These are phyloP conservation scores for Catagonus wagneri DNA, from an alignment of 2,113 vertebrate species.

Conservation along the genomic window DNA sequence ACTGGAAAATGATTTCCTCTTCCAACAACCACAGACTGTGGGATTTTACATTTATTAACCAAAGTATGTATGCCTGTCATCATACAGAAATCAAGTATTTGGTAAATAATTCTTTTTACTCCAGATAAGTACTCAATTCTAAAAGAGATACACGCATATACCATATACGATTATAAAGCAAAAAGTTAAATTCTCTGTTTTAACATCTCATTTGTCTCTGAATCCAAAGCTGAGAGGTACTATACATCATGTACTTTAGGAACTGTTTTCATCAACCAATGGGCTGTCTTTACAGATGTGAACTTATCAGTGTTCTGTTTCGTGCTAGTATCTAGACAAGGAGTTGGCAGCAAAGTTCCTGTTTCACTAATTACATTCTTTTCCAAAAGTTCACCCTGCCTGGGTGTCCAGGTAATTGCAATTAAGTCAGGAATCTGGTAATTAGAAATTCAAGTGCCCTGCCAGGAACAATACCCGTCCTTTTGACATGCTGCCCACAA, in stretches of 20 bases:
- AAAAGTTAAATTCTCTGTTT: not conserved
- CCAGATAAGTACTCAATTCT: not conserved
- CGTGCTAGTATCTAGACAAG: constrained; percentile 81
- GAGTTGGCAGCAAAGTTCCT: constrained; percentile 86
- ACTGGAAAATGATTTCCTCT: not conserved
- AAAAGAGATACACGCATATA: not conserved
- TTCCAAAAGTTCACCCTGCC: constrained; percentile 89
- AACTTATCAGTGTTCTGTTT: constrained; percentile 81
- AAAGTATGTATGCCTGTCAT: not conserved
- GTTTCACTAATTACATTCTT: constrained; percentile 90
- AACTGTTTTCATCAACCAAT: constrained; percentile 44
- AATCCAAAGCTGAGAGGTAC: not conserved
- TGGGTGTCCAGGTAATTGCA: constrained; percentile 92
- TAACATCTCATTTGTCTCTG: not conserved
- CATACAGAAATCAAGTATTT: not conserved
- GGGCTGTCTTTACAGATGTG: constrained; percentile 73
- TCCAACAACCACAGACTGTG: not conserved
- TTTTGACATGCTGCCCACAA: constrained; percentile 86
- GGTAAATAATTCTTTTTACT: not conserved
- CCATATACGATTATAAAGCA: not conserved
- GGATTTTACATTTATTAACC: not conserved
- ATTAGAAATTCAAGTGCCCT: constrained; percentile 90
- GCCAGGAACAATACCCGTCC: constrained; percentile 90
- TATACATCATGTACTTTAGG: not conserved
- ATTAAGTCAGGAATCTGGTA: constrained; percentile 90